A percentile compares a stretch with the other conserved stretches of the same genome.
Evolutionary conservation across 2,888 invertebrate species (phyloP).

Genomic region (Neoitamus cyanurus): DNA sequence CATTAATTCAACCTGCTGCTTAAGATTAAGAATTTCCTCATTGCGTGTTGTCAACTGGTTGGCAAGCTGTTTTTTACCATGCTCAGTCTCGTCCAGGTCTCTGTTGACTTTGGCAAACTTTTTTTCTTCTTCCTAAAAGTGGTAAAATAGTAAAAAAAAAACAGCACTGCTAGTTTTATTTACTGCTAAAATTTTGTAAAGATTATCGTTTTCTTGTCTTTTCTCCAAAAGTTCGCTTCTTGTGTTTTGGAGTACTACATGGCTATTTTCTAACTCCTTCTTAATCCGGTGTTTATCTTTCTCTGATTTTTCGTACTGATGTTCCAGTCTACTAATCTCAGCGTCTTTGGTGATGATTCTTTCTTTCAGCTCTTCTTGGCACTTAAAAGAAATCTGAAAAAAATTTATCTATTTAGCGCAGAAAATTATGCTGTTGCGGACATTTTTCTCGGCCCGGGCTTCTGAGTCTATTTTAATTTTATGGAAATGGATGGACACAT

Average conservation of each 20-base stretch:
- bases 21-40: constrained; percentile 81
- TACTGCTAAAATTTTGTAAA: constrained; percentile 76
- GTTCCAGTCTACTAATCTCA: constrained; percentile 10
- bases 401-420: not conserved
- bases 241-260: constrained; percentile 43
- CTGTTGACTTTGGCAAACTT: constrained; percentile 76
- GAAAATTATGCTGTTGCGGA: too few species aligned
- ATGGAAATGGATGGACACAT: too few species aligned
- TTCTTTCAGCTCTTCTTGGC: not conserved
- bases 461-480: too few species aligned
- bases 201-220: constrained; percentile 65
- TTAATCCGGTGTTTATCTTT: not conserved
- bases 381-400: not conserved
- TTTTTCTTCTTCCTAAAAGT: constrained; percentile 72
- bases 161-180: constrained; percentile 37
- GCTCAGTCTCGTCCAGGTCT: constrained; percentile 78
- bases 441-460: too few species aligned
- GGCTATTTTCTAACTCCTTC: constrained; percentile 8
- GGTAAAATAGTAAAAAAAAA: not conserved
- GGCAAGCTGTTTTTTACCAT: constrained; percentile 84
- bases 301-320: not conserved
- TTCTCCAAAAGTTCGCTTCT: constrained; percentile 64
- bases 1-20: constrained; percentile 82
- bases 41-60: constrained; percentile 85
- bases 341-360: not conserved